These are phyloP conservation scores for Trimorus sp. DNA, from an alignment of 2,888 invertebrate species.

Conservation along the genomic window DNA sequence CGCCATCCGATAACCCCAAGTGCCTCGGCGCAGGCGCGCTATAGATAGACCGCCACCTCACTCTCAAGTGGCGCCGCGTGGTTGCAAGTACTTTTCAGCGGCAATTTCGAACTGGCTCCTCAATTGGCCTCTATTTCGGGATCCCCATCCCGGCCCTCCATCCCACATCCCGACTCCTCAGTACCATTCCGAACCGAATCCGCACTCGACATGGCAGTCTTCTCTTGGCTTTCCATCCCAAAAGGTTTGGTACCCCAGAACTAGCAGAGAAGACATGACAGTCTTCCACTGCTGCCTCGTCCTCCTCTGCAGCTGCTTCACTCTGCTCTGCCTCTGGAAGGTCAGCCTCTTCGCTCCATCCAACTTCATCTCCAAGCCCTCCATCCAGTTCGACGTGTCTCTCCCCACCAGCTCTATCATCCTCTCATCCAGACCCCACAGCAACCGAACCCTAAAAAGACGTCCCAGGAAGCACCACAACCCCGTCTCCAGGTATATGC, in stretches of 20 bases:
- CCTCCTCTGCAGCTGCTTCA: constrained; percentile 68
- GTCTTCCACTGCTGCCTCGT: constrained; percentile 70
- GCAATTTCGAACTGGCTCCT: constrained; percentile 69
- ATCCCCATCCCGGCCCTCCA: constrained; percentile 66
- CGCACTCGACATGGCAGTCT: too few relatives aligned
- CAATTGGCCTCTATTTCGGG: constrained; percentile 75
- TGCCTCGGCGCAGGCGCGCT: constrained; percentile 35
- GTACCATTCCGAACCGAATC: constrained; percentile 26
- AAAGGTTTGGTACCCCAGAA: too few relatives aligned
- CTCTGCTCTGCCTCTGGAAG: constrained; percentile 74
- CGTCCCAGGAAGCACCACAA: constrained; percentile 68
- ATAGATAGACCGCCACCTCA: constrained; percentile 55
- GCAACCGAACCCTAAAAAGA: constrained; percentile 60
- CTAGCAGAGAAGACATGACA: constrained; percentile 48
- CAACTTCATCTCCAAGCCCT: constrained; percentile 72
- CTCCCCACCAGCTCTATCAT: constrained; percentile 71
- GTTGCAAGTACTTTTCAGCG: constrained; percentile 73
- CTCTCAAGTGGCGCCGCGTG: constrained; percentile 74
- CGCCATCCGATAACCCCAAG: constrained; percentile 11
- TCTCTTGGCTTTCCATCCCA: too few relatives aligned
- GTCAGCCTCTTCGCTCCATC: constrained; percentile 69
- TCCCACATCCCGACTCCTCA: constrained; percentile 47
- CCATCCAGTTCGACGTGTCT: constrained; percentile 76
- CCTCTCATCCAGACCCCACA: constrained; percentile 65
- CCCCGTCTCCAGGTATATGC: constrained; percentile 75